Conservation (phyloP, 2,888 invertebrate genomes). For the Leptarthrus brevirostris region DNA sequence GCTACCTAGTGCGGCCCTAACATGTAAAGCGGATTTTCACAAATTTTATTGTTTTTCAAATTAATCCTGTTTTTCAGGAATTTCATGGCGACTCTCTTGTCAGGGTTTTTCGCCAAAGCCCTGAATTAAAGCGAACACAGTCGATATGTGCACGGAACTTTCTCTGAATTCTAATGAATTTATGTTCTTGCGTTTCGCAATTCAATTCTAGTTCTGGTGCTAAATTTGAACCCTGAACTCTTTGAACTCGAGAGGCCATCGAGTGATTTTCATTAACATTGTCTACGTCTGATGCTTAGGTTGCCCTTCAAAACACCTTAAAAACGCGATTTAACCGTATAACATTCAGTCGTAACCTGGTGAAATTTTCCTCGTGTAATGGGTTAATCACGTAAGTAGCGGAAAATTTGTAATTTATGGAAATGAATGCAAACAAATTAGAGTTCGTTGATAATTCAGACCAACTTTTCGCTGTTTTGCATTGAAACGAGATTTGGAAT, state of each 20-base stretch:
- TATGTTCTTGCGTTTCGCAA: conserved; percentile 2
- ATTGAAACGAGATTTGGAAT: neutral
- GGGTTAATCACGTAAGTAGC: conserved; percentile 22
- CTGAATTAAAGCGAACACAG: conserved; percentile 22
- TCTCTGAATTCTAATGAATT: conserved; percentile 23
- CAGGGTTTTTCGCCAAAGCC: conserved; percentile 14
- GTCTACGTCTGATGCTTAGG: neutral
- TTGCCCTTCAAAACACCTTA: neutral
- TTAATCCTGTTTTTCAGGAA: conserved; percentile 44
- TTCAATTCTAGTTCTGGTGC: conserved; percentile 11
- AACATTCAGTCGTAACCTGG: neutral
- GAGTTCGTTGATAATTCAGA: conserved; percentile 25
- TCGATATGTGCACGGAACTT: conserved; percentile 1
- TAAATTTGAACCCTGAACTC: neutral
- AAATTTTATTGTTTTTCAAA: conserved; percentile 20
- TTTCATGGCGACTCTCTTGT: conserved; percentile 35
- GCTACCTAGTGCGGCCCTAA: too few species aligned
- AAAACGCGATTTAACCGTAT: neutral
- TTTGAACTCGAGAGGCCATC: neutral
- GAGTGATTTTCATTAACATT: neutral
- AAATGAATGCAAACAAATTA: conserved; percentile 42
- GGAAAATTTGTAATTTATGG: conserved; percentile 30
- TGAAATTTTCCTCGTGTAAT: conserved; percentile 6
- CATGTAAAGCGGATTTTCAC: conserved; percentile 22
- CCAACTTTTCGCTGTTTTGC: neutral